Base-by-base conservation (phyloP, 1,140 invertebrate species). In the Piezodorus guildinii region DNA sequence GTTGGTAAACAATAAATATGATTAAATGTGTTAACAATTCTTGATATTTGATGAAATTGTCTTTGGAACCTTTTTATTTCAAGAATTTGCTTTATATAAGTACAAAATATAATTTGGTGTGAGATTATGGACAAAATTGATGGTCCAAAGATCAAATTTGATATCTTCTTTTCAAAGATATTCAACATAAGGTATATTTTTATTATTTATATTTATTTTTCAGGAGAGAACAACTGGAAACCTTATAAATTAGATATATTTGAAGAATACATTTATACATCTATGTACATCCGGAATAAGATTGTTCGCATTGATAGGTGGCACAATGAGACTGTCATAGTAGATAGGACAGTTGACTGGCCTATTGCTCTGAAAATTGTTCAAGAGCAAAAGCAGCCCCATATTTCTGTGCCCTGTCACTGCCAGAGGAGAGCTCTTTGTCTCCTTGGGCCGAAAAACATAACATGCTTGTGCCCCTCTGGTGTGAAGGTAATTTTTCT, bases 191-290 rank as follows among this genome's bases (percentile, higher is more conserved):
- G n/a, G n/a, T n/a, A n/a, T n/a, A n/a, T n/a, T n/a, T n/a, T n/a
- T n/a, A n/a, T n/a, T 39, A 39, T 39, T 39, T 39, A 10, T 10
- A 39, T 39, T 49, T 49, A 30, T 15, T 27, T 63, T 72, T 44
- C 66, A 74, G 79, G 74, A 59, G 71, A 73, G 9, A 79, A 78
- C 16, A 21, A 21, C 19, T 49, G 46, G 46, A 49, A 49, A 70
- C 87, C 87, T 0, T 83, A 79, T 69, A 84, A 83, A 71, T 72
- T 90, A 2, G 86, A 88, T 66, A 78, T 90, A 0, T 90, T 90
- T 73, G 86, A 88, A 74, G 83, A 88, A 69, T 76, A 75, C 61
- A 65, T 88, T 3, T 90, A 83, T 69, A 75, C 88, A 10, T 81
- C 83, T 23, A 81, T 84, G 1, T 83, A 81, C 68, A 72, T 30